phyloP scores from a whole-genome alignment of 2,888 invertebrate species.

The Plebejus argus region DNA sequence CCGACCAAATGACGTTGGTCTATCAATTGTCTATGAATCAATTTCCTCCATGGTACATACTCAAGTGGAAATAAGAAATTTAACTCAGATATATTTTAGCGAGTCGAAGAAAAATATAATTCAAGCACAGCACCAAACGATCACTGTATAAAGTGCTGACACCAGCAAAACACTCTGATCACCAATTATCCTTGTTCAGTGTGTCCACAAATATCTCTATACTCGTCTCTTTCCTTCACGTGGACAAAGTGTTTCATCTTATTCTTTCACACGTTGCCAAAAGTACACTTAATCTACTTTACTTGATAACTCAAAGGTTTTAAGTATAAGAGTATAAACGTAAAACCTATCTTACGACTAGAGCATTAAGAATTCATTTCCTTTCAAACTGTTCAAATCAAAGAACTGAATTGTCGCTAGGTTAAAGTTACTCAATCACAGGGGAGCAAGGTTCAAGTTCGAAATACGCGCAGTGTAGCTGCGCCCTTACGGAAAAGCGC shows the following conservation, averaged over 20 bases:
- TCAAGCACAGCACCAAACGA: slow-evolving; percentile 64
- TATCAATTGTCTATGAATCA: too few species aligned
- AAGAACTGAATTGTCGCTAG: neutral
- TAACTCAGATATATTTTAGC: neutral
- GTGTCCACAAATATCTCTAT: slow-evolving; percentile 52
- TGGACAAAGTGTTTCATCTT: slow-evolving; percentile 40
- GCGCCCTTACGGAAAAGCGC: slow-evolving; percentile 26
- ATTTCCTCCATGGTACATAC: too few species aligned
- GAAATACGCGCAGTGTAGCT: neutral
- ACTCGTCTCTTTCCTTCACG: slow-evolving; percentile 36
- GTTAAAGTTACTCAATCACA: slow-evolving; percentile 26
- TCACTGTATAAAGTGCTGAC: slow-evolving; percentile 71
- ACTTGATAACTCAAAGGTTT: slow-evolving; percentile 36
- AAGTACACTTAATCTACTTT: slow-evolving; percentile 63
- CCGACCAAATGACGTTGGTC: too few species aligned
- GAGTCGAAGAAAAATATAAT: slow-evolving; percentile 32
- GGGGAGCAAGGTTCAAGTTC: slow-evolving; percentile 41
- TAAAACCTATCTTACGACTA: neutral
- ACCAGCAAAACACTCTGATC: slow-evolving; percentile 75
- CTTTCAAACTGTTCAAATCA: neutral
- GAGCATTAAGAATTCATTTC: neutral
- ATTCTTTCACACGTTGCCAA: slow-evolving; percentile 43
- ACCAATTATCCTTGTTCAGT: slow-evolving; percentile 75
- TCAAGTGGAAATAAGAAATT: neutral
- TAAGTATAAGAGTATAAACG: slow-evolving; percentile 35